These are phyloP conservation scores for Tenodera sinensis DNA, from an alignment of 2,888 invertebrate species.

Conservation along the genomic window DNA sequence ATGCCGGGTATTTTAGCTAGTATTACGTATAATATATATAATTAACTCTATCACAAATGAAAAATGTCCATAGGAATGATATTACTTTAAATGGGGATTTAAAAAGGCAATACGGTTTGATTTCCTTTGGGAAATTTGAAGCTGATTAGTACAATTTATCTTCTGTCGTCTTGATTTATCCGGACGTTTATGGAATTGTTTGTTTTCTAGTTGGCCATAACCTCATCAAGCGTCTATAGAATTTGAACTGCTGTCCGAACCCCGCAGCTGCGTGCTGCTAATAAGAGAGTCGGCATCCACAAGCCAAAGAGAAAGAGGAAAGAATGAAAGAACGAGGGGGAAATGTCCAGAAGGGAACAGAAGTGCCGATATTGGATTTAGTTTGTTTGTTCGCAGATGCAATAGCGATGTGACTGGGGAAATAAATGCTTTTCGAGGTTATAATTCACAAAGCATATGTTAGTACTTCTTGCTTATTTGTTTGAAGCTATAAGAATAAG, in stretches of 20 bases:
- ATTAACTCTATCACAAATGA: too few species aligned
- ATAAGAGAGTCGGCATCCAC: neutral
- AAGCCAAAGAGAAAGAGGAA: neutral
- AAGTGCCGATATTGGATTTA: neutral
- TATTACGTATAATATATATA: too few species aligned
- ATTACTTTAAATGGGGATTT: too few species aligned
- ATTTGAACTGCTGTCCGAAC: neutral
- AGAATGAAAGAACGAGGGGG: neutral
- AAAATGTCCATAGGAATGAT: too few species aligned
- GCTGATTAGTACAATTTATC: neutral
- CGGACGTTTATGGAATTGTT: neutral
- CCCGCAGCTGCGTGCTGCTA: neutral
- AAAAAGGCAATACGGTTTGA: too few species aligned
- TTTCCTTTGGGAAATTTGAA: neutral
- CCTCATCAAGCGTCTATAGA: neutral
- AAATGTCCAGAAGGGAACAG: neutral
- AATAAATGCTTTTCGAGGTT: neutral
- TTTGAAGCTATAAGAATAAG: too few species aligned
- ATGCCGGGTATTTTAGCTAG: too few species aligned
- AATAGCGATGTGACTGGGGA: neutral
- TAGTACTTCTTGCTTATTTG: too few species aligned
- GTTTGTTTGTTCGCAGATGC: neutral
- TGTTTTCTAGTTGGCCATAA: neutral
- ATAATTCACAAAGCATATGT: neutral
- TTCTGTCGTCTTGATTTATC: neutral